These are phyloP conservation scores for Plagiodera versicolora DNA, from an alignment of 2,888 invertebrate genomes.

Conservation along the genomic window DNA sequence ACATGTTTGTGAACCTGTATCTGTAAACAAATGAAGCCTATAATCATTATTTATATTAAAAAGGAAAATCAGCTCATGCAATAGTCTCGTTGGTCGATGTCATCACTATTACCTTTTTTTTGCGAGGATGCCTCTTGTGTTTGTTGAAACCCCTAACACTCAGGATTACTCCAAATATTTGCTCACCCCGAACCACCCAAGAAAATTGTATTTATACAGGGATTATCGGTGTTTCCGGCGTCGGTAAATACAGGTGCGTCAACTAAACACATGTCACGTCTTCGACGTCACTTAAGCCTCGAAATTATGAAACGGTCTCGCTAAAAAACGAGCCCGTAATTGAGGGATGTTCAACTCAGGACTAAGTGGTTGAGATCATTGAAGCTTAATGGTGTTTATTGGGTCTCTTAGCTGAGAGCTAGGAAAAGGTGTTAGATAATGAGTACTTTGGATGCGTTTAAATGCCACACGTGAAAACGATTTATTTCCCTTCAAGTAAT, in stretches of 20 bases:
- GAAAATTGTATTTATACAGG: constrained; percentile 29
- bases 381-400: constrained; percentile 38
- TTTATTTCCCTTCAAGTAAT: constrained; percentile 5
- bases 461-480: constrained; percentile 25
- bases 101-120: too few species aligned
- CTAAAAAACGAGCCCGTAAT: constrained; percentile 22
- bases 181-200: constrained; percentile 18
- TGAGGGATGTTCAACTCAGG: constrained; percentile 22
- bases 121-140: neutral
- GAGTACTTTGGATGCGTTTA: constrained; percentile 27
- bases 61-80: too few species aligned
- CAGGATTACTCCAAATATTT: constrained; percentile 26
- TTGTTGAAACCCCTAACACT: constrained; percentile 2
- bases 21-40: too few species aligned
- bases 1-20: too few species aligned
- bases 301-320: constrained; percentile 17
- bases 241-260: constrained; percentile 44
- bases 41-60: too few species aligned
- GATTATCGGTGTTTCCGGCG: constrained; percentile 41
- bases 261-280: constrained; percentile 41
- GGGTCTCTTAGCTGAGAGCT: constrained; percentile 21
- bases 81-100: too few species aligned
- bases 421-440: constrained; percentile 26
- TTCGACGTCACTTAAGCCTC: constrained; percentile 33
- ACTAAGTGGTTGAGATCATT: constrained; percentile 29